A percentile compares a stretch with the other conserved stretches of the same genome.
These are phyloP conservation scores for Acipenser ruthenus DNA, from an alignment of 2,797 vertebrate genomes.

Conservation along the genomic window DNA sequence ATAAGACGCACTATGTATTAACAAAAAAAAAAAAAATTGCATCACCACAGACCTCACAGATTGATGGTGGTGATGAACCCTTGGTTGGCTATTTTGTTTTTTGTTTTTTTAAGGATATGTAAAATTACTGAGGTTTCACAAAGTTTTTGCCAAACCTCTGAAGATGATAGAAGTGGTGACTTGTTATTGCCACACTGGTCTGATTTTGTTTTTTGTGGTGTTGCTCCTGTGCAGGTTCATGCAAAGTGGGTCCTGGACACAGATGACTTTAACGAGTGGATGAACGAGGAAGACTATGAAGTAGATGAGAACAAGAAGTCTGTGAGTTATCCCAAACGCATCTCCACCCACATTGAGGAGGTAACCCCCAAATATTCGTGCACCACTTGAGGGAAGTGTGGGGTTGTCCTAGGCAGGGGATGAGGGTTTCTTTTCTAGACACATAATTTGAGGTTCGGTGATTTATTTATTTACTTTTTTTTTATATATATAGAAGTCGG, in stretches of 20 bases:
- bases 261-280: constrained; percentile 90
- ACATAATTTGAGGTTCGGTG: too few species aligned
- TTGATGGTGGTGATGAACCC: too few species aligned
- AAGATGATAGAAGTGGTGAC: neutral
- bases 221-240: constrained; percentile 63
- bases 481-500: too few species aligned
- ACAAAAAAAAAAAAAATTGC: too few species aligned
- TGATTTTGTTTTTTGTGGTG: neutral
- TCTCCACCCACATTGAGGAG: constrained; percentile 51
- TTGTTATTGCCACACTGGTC: neutral
- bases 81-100: too few species aligned
- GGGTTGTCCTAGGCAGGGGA: too few species aligned
- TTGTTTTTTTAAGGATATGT: too few species aligned
- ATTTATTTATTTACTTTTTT: too few species aligned
- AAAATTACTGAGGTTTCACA: too few species aligned
- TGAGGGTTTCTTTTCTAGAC: too few species aligned
- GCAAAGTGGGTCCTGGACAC: constrained; percentile 87
- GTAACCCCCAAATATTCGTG: constrained; percentile 27
- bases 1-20: too few species aligned
- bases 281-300: constrained; percentile 96
- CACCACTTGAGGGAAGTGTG: constrained; percentile 6
- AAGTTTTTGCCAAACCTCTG: neutral
- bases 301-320: constrained; percentile 78
- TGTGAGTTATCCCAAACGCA: constrained; percentile 46
- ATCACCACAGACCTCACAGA: too few species aligned